Evolutionary conservation across 1,140 invertebrate species (phyloP), one percentile per base, ranked within the genome.

Genomic region (Bombus waltoni): DNA sequence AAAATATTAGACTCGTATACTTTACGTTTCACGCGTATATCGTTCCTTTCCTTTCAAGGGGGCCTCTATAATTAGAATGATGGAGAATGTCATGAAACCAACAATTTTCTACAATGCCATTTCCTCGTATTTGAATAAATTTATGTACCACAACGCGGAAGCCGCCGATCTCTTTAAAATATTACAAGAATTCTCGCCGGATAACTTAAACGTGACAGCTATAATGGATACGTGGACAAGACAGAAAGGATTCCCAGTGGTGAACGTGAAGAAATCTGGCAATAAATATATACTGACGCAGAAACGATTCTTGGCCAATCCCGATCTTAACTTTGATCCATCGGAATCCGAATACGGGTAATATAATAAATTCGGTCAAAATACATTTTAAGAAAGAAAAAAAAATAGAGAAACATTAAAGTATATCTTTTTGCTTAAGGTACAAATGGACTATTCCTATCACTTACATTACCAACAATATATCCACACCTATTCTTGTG

Each of bases 181-280:
- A 87, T 91, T 97, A 93, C 95, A 97, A 95, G 89, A 95, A 87
- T 78, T 93, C 80, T 87, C 94, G 6, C 92, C 92, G 32, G 86
- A 93, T 35, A 91, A 94, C 38, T 92, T 96, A 25, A 96, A 97
- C 87, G 94, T 97, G 11, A 96, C 96, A 0, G 93, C 96, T 32
- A 97, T 99, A 72, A 98, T 99, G 97, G 97, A 98, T 88, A 98
- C 98, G 0, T 99, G 98, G 98, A 98, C 98, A 0, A 96, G 96
- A 62, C 98, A 99, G 95, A 99, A 98, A 97, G 98, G 98, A 13
- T 98, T 97, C 89, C 98, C 99, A 0, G 96, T 99, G 0, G 94
- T 99, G 0, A 96, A 95, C 4, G 96, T 98, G 5, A 94, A 87
- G 2, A 95, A 94, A 75, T 90, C 57, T 3, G 81, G 91, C 5